Evolutionary conservation across 1,140 invertebrate species (phyloP).

Genomic region (Samia ricini): DNA sequence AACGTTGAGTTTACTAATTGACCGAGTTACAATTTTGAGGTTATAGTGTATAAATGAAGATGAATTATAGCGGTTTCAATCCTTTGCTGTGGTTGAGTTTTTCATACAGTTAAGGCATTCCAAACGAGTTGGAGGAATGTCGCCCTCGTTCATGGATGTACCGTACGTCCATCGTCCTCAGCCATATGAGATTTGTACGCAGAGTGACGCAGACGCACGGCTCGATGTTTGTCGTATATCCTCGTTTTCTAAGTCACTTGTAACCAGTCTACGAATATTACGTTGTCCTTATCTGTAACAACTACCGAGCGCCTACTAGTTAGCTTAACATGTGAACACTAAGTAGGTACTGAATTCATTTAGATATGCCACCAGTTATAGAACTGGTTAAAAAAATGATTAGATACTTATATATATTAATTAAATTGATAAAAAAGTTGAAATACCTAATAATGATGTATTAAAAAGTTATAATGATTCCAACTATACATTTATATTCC

Average conservation of each 20-base stretch:
- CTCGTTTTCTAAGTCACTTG: constrained; percentile 52
- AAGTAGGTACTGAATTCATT: neutral
- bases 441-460: neutral
- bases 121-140: constrained; percentile 65
- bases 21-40: constrained; percentile 36
- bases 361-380: neutral
- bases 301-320: constrained; percentile 38
- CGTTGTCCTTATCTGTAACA: constrained; percentile 49
- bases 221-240: constrained; percentile 40
- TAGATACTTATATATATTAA: too few relatives aligned
- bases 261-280: constrained; percentile 43
- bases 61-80: constrained; percentile 43
- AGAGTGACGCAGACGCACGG: constrained; percentile 48
- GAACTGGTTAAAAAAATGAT: neutral
- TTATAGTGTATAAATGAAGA: constrained; percentile 48
- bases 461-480: too few relatives aligned
- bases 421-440: neutral
- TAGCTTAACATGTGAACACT: neutral
- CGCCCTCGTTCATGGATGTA: constrained; percentile 64
- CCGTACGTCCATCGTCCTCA: constrained; percentile 62
- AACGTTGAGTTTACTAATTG: constrained; percentile 32
- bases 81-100: constrained; percentile 56
- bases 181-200: constrained; percentile 69
- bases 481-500: too few relatives aligned
- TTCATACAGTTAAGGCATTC: constrained; percentile 59